Conservation (phyloP, 2,797 vertebrate species). For the Miichthys miiuy region DNA sequence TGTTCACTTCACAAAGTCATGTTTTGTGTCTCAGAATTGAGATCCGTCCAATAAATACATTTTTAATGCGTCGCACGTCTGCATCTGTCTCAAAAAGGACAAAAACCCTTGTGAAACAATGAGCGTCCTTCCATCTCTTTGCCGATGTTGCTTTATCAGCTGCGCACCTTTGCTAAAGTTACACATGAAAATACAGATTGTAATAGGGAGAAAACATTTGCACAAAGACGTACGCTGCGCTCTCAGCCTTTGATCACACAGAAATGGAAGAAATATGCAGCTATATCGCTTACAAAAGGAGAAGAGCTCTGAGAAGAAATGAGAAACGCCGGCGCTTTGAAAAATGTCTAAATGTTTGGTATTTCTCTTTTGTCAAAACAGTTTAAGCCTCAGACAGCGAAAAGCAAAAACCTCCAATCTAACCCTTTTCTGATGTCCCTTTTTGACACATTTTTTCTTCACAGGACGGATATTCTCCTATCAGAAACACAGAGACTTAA, state of each 20-base stretch:
- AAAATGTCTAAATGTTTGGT: conserved; percentile 19
- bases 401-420: too few species aligned
- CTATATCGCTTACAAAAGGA: conserved; percentile 21
- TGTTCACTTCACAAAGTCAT: background rate
- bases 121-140: background rate
- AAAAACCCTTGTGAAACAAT: conserved; percentile 11
- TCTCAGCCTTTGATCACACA: conserved; percentile 27
- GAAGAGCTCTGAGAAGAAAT: conserved; percentile 25
- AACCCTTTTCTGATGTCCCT: conserved; percentile 7
- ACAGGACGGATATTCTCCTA: background rate
- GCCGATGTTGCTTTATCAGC: conserved; percentile 8
- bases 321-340: conserved; percentile 4
- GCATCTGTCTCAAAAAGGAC: background rate
- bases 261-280: conserved; percentile 27
- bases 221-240: conserved; percentile 1
- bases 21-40: background rate
- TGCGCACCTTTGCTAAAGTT: conserved; percentile 2
- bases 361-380: too few species aligned
- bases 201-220: background rate
- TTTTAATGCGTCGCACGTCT: too few species aligned
- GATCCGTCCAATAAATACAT: background rate
- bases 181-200: conserved; percentile 7
- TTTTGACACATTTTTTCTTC: background rate
- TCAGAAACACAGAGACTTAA: conserved; percentile 33
- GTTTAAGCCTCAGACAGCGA: too few species aligned